These are phyloP conservation scores for Forbesichthys agassizii DNA, from an alignment of 2,113 vertebrate genomes.

Conservation along the genomic window DNA sequence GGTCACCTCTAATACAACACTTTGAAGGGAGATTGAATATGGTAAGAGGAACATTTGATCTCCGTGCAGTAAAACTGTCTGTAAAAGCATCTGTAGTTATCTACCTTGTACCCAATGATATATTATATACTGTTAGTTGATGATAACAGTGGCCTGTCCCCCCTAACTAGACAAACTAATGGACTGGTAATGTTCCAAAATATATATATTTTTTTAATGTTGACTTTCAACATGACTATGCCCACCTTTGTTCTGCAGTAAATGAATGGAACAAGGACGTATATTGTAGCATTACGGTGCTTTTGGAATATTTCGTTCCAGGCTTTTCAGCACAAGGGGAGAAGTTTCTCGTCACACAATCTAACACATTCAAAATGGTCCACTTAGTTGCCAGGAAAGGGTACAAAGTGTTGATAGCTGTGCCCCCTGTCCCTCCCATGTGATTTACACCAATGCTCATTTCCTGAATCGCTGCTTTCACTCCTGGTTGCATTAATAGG, in stretches of 20 bases:
- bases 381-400: conserved; percentile 5
- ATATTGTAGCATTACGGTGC: conserved; percentile 31
- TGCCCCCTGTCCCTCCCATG: conserved; percentile 27
- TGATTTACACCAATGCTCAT: conserved; percentile 59
- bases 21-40: neutral
- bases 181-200: conserved; percentile 21
- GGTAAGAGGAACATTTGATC: conserved; percentile 25
- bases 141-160: conserved; percentile 15
- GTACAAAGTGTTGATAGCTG: conserved; percentile 28
- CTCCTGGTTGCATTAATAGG: conserved; percentile 53
- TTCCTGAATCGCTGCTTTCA: conserved; percentile 59
- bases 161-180: conserved; percentile 10
- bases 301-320: conserved; percentile 49
- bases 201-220: conserved; percentile 27
- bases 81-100: conserved; percentile 25
- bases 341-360: conserved; percentile 24
- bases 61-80: conserved; percentile 14
- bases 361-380: conserved; percentile 22
- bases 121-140: conserved; percentile 44
- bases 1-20: conserved; percentile 47
- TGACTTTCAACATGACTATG: conserved; percentile 19
- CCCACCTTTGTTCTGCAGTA: conserved; percentile 32
- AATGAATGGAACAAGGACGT: conserved; percentile 48
- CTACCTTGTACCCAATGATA: conserved; percentile 39
- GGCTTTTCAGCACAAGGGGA: conserved; percentile 26